These are phyloP conservation scores for Drosophila pseudoananassae DNA, from an alignment of 1,140 invertebrate species.

Conservation along the genomic window DNA sequence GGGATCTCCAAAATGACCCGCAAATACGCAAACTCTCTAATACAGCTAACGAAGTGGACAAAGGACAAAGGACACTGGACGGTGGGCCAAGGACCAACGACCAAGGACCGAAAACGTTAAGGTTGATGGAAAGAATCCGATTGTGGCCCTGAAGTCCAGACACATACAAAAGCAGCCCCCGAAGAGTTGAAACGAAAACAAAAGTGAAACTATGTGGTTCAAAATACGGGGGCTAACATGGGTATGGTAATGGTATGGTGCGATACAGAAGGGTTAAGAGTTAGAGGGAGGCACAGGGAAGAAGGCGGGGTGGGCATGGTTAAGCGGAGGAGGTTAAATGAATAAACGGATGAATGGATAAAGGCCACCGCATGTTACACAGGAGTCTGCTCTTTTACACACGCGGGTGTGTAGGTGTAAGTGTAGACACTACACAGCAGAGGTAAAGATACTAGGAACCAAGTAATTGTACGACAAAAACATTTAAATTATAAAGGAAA, in stretches of 20 bases:
- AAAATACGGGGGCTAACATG: constrained; percentile 5
- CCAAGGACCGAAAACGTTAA: constrained; percentile 5
- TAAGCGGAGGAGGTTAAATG: constrained; percentile 72
- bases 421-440: constrained; percentile 5
- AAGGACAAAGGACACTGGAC: constrained; percentile 28
- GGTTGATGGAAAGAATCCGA: constrained; percentile 36
- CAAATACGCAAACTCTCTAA: constrained; percentile 61
- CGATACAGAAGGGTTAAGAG: not conserved
- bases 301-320: constrained; percentile 45
- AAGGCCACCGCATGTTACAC: constrained; percentile 78
- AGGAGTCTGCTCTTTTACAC: constrained; percentile 53
- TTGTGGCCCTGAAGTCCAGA: constrained; percentile 34
- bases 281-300: constrained; percentile 20
- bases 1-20: constrained; percentile 49
- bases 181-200: constrained; percentile 68
- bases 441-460: not conserved
- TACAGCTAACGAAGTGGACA: constrained; percentile 81
- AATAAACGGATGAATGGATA: constrained; percentile 82
- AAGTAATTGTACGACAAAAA: too few relatives aligned
- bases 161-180: constrained; percentile 58
- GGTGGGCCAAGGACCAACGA: constrained; percentile 4
- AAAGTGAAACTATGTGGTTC: constrained; percentile 74
- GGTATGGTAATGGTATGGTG: not conserved
- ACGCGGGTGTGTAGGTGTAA: not conserved
- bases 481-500: too few relatives aligned